Conservation (phyloP, 2,888 invertebrate genomes). For the Cephalotes varians region DNA sequence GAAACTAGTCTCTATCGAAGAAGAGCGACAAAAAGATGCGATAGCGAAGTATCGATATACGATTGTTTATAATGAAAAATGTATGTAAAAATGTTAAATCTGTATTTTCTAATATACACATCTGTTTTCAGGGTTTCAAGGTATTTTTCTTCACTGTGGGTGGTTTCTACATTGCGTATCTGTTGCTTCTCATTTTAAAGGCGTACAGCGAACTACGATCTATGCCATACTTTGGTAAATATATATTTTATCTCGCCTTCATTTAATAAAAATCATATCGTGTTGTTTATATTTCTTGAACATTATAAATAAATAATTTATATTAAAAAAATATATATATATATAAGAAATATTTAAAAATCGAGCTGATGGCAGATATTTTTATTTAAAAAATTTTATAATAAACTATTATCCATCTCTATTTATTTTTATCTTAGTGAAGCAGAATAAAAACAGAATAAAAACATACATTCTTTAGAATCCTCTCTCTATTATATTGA, state of each 20-base stretch:
- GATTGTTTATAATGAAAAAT: neutral
- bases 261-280: neutral
- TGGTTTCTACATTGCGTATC: conserved; percentile 94
- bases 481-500: neutral
- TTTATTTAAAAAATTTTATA: neutral
- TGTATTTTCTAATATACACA: neutral
- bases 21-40: neutral
- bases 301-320: neutral
- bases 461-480: neutral
- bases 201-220: conserved; percentile 97
- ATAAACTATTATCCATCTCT: neutral
- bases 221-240: conserved; percentile 98
- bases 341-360: neutral
- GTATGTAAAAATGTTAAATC: neutral
- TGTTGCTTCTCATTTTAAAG: conserved; percentile 93
- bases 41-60: neutral
- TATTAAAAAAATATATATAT: neutral
- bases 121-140: conserved; percentile 92
- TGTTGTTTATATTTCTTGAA: neutral
- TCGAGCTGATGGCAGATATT: neutral
- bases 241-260: neutral
- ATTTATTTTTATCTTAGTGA: neutral
- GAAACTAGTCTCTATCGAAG: conserved; percentile 17
- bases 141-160: conserved; percentile 95
- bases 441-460: neutral